Conservation (phyloP, 1,140 invertebrate species). For the Zaprionus lachaisei region DNA sequence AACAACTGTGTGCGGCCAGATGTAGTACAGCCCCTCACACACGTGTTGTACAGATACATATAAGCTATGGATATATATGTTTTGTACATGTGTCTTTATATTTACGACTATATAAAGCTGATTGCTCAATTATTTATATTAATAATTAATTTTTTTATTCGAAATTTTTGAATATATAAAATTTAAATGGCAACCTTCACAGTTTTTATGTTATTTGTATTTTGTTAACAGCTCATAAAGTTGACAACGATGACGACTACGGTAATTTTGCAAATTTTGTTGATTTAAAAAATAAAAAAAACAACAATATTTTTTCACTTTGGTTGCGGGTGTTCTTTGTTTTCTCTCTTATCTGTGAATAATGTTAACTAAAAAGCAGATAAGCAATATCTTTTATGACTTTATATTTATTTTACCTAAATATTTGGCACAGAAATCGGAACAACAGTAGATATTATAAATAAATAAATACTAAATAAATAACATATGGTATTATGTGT, state of each 20-base stretch:
- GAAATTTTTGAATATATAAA: slow-evolving; percentile 1
- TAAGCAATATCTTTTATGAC: not conserved
- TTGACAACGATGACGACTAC: not conserved
- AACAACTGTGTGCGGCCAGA: slow-evolving; percentile 7
- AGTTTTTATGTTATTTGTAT: not conserved
- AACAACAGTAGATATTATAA: slow-evolving; percentile 1
- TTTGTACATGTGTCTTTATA: not conserved
- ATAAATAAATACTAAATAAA: not conserved
- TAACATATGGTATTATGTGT: not conserved
- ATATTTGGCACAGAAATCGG: not conserved
- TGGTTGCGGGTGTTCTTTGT: not conserved
- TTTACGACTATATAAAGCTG: not conserved
- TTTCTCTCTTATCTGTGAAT: not conserved
- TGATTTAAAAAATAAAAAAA: not conserved
- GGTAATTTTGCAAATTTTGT: not conserved
- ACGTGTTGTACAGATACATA: not conserved
- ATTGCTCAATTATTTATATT: slow-evolving; percentile 5
- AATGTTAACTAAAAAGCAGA: not conserved
- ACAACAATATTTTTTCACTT: not conserved
- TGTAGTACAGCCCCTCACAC: not conserved
- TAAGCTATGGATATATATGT: not conserved
- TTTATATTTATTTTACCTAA: slow-evolving; percentile 2
- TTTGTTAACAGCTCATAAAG: slow-evolving; percentile 1
- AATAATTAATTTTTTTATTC: slow-evolving; percentile 1
- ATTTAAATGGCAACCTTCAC: not conserved